Conservation (phyloP, 1,140 invertebrate species). For the Drosophila littoralis region DNA sequence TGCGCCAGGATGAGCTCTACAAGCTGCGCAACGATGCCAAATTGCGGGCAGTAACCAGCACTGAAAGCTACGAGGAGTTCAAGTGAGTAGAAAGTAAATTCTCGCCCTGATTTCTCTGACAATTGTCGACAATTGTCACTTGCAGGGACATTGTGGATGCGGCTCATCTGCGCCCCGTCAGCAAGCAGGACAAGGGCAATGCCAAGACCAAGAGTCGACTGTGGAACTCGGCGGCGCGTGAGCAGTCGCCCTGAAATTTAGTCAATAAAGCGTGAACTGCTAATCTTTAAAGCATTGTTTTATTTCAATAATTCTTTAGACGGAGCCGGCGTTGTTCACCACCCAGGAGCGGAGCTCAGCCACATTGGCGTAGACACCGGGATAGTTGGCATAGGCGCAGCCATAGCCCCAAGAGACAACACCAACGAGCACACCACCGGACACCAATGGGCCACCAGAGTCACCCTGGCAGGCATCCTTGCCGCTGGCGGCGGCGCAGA, state of each 20-base stretch:
- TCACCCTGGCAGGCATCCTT: conserved; percentile 81
- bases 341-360: conserved; percentile 78
- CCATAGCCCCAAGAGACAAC: conserved; percentile 87
- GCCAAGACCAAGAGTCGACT: conserved; percentile 70
- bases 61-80: conserved; percentile 87
- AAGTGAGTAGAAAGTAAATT: conserved; percentile 71
- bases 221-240: conserved; percentile 76
- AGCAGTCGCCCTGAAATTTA: conserved; percentile 21
- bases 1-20: conserved; percentile 85
- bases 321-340: conserved; percentile 2
- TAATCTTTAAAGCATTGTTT: conserved; percentile 3
- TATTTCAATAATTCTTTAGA: not conserved
- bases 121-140: no score
- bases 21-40: conserved; percentile 87
- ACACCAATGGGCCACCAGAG: conserved; percentile 84
- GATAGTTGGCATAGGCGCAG: conserved; percentile 61
- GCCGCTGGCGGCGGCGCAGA: conserved; percentile 81
- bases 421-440: conserved; percentile 81
- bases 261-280: conserved; percentile 41
- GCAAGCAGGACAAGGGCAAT: conserved; percentile 82
- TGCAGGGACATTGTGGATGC: conserved; percentile 85
- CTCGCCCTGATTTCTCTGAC: no score
- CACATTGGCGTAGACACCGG: conserved; percentile 87
- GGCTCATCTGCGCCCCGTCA: conserved; percentile 84
- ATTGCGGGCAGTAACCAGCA: conserved; percentile 86